These are phyloP conservation scores for Lamellibrachia luymesi DNA, from an alignment of 1,140 invertebrate species.

Conservation along the genomic window DNA sequence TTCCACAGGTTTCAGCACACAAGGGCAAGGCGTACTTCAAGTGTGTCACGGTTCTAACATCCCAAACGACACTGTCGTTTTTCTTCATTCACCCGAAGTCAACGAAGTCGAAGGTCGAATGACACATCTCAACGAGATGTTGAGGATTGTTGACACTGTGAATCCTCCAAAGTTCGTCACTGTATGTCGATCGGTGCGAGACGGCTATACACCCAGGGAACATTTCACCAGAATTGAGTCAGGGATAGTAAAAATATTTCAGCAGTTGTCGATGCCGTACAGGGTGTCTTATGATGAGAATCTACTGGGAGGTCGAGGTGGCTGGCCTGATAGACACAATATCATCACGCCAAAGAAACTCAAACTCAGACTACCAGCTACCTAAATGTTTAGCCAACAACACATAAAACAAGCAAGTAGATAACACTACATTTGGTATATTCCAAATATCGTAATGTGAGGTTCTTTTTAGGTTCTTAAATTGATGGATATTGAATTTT, in stretches of 20 bases:
- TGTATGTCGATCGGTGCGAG: slow-evolving; percentile 40
- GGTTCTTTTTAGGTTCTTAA: too few species aligned
- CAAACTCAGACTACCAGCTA: background rate
- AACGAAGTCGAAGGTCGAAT: slow-evolving; percentile 32
- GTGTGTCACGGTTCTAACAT: slow-evolving; percentile 40
- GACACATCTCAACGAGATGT: slow-evolving; percentile 27
- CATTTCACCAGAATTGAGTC: slow-evolving; percentile 32
- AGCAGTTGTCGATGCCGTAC: slow-evolving; percentile 37
- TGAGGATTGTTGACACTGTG: slow-evolving; percentile 15
- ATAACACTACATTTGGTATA: too few species aligned
- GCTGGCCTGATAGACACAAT: slow-evolving; percentile 33
- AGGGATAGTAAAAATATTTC: slow-evolving; percentile 30
- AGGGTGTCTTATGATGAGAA: background rate
- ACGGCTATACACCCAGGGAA: slow-evolving; percentile 42
- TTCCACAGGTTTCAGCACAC: slow-evolving; percentile 23
- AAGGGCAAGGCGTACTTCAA: slow-evolving; percentile 21
- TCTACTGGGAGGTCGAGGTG: slow-evolving; percentile 38
- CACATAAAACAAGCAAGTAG: too few species aligned
- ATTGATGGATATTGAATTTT: too few species aligned
- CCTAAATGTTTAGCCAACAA: background rate
- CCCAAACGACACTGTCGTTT: slow-evolving; percentile 33
- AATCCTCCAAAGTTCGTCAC: slow-evolving; percentile 32
- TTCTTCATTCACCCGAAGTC: slow-evolving; percentile 35
- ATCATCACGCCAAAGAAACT: background rate
- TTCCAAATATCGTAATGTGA: too few species aligned